Evolutionary conservation across 2,888 invertebrate genomes (phyloP).

Genomic region (Ophioninae sp.): DNA sequence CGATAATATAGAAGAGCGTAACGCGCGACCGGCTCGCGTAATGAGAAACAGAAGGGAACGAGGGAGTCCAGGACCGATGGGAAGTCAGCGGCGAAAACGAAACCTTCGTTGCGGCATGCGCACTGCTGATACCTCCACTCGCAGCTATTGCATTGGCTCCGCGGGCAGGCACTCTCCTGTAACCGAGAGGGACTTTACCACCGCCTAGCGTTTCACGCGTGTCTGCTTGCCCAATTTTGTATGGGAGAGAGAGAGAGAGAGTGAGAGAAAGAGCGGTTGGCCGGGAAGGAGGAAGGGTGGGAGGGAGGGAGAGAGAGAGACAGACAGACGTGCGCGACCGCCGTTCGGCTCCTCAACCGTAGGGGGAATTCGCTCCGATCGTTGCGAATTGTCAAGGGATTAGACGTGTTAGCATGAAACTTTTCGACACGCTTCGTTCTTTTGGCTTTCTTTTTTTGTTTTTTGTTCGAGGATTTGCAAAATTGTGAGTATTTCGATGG

Average conservation of each 20-base stretch:
- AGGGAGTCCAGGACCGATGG: conserved; percentile 39
- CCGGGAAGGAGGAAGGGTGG: too few species aligned
- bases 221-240: neutral
- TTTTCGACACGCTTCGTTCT: neutral
- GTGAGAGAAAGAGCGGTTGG: too few species aligned
- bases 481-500: too few species aligned
- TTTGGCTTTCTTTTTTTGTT: too few species aligned
- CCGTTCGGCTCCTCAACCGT: neutral
- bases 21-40: conserved; percentile 19
- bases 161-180: neutral
- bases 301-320: too few species aligned
- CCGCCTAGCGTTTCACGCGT: neutral
- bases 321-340: neutral
- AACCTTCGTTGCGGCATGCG: conserved; percentile 59
- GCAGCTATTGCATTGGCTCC: conserved; percentile 46
- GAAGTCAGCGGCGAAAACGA: conserved; percentile 47
- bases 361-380: conserved; percentile 15
- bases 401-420: neutral
- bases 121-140: conserved; percentile 50
- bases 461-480: too few species aligned
- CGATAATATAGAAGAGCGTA: neutral
- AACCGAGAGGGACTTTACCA: neutral
- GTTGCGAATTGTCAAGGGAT: conserved; percentile 13
- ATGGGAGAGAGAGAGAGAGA: neutral
- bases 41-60: conserved; percentile 15